Base-by-base conservation (phyloP, 2,113 vertebrate species). In the Marmota flaviventris region DNA sequence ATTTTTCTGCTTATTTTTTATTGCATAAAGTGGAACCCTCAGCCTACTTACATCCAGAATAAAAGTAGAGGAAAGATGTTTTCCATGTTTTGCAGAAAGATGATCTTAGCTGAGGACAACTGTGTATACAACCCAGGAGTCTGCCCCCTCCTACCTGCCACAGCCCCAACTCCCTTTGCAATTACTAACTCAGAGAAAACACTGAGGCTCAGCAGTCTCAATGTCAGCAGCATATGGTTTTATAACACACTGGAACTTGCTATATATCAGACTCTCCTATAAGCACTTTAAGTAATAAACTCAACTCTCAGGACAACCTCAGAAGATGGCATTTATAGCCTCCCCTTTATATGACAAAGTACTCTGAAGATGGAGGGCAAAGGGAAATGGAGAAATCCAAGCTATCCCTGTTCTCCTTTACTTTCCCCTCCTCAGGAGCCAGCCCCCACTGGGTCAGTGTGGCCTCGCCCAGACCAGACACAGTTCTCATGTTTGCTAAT, bases 201-300 rank as follows among this genome's bases (percentile, higher is more conserved):
- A 32, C 9, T 25, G 8, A 3, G n/a, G 58, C 29, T 92, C 53
- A 61, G 81, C 84, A 95, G 32, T 56, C 12, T 53, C 53, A 67
- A 29, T 48, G 1, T 16, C 48, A 20, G 34, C 8, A 82, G 72
- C 48, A 20, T 0, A 4, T 2, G n/a, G 20, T 25, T 85, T 13
- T 42, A n/a, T 45, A 24, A 5, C 3, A 13, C 27, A 20, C 22
- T 9, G 37, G 65, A 17, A 27, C 27, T 34, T 29, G 25, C 17
- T 34, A 1, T 0, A 42, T 51, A 9, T 1, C 0, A 20, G 27
- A 9, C 29, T 58, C 61, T n/a, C 20, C n/a, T 2, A 48, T 3
- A 34, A 85, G 63, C 39, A 79, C 73, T 48, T 94, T 16, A 42
- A 92, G 83, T 51, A 86, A 73, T 29, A 77, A 89, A 93, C 29